Conservation (phyloP, 2,113 vertebrate genomes). For the Vombatus ursinus region DNA sequence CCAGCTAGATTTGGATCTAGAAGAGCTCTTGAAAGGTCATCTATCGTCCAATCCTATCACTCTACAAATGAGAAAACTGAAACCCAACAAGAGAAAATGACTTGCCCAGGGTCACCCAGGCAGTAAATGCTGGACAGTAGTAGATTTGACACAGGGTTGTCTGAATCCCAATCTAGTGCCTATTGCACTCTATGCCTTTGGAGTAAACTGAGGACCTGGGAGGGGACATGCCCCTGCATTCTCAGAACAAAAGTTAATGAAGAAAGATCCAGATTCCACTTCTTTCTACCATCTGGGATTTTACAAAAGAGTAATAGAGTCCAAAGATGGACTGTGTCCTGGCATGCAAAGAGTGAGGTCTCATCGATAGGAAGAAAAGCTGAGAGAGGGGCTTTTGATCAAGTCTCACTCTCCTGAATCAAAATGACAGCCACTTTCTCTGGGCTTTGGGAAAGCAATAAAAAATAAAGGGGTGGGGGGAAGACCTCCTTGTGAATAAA, state of each 20-base stretch:
- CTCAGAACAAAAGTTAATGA: not conserved
- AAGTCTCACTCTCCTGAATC: constrained; percentile 66
- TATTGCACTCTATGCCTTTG: not conserved
- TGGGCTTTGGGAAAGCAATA: constrained; percentile 66
- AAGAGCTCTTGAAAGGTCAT: not conserved
- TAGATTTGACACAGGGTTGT: not conserved
- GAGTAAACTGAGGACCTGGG: not conserved
- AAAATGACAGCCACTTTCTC: constrained; percentile 62
- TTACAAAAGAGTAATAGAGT: constrained; percentile 50
- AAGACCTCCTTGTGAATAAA: constrained; percentile 56
- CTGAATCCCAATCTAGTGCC: not conserved
- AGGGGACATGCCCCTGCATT: fast-evolving
- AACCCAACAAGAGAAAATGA: not conserved
- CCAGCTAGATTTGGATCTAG: not conserved
- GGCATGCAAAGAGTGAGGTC: not conserved
- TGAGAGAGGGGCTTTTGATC: constrained; percentile 70
- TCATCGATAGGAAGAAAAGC: constrained; percentile 54
- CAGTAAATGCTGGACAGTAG: not conserved
- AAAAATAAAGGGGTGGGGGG: constrained; percentile 1
- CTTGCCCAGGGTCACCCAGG: not conserved
- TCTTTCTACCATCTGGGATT: constrained; percentile 50
- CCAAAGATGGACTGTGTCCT: constrained; percentile 45
- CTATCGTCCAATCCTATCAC: not conserved
- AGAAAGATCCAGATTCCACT: constrained; percentile 37
- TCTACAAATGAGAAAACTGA: not conserved